Evolutionary conservation across 2,113 vertebrate genomes (phyloP).

Genomic region (Globicephala melas): DNA sequence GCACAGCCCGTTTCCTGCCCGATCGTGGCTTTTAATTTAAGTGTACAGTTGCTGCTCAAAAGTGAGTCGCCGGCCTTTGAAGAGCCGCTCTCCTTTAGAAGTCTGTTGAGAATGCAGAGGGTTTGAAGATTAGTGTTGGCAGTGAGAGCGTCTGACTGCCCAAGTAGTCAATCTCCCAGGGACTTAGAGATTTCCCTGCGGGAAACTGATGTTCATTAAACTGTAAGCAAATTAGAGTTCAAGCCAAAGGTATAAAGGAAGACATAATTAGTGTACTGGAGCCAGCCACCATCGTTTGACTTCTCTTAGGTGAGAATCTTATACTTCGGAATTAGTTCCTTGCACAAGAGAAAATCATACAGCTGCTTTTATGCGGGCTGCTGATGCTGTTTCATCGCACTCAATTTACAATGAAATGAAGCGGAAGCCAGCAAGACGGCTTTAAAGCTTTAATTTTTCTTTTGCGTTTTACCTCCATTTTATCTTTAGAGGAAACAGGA

Average conservation of each 20-base stretch:
- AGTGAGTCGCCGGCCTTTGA: background rate
- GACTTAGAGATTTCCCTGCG: constrained; percentile 58
- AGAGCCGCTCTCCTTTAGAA: constrained; percentile 22
- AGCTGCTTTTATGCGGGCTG: constrained; percentile 46
- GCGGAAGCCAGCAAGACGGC: constrained; percentile 72
- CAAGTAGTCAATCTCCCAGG: constrained; percentile 50
- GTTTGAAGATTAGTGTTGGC: background rate
- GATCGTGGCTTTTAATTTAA: constrained; percentile 42
- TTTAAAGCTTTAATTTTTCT: constrained; percentile 74
- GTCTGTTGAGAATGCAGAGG: background rate
- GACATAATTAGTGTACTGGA: constrained; percentile 70
- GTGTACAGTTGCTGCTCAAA: background rate
- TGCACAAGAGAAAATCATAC: constrained; percentile 67
- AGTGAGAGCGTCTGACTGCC: constrained; percentile 24
- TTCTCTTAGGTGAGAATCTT: constrained; percentile 72
- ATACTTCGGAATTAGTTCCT: constrained; percentile 63
- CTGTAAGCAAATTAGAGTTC: constrained; percentile 79
- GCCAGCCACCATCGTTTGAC: constrained; percentile 38
- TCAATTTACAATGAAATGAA: constrained; percentile 80
- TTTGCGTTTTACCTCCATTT: constrained; percentile 70
- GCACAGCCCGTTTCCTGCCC: background rate
- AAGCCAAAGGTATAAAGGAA: constrained; percentile 75
- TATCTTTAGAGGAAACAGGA: constrained; percentile 63
- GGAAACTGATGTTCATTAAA: constrained; percentile 67
- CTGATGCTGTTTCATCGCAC: constrained; percentile 66